phyloP scores from a whole-genome alignment of 2,888 invertebrate species.

The Tenthredo notha region DNA sequence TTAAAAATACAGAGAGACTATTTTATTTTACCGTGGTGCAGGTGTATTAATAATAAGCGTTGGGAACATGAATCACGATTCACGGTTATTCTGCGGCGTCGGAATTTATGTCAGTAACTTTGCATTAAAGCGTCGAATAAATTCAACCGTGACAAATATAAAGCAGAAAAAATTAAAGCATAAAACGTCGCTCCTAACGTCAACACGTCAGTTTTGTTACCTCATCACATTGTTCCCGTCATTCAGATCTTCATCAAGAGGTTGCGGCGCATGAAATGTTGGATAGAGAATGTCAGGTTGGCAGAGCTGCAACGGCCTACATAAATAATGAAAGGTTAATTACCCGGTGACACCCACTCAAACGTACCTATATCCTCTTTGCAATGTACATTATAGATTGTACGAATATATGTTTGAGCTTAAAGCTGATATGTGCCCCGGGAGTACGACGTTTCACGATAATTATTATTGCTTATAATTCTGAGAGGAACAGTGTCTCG shows the following conservation, averaged over 20 bases:
- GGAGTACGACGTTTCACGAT: neutral
- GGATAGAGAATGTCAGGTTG: conserved; percentile 34
- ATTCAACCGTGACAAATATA: neutral
- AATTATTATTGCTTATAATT: neutral
- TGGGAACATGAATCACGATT: neutral
- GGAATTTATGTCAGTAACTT: neutral
- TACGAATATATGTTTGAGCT: neutral
- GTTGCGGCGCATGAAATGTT: neutral
- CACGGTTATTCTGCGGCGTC: neutral
- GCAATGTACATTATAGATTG: neutral
- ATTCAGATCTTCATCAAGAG: conserved; percentile 9
- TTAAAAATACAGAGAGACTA: neutral
- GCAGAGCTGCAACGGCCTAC: neutral
- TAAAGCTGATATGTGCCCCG: neutral
- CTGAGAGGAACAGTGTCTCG: neutral
- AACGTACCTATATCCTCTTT: neutral
- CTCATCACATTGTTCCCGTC: neutral
- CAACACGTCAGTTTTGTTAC: neutral
- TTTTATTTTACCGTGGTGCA: neutral
- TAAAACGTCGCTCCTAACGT: neutral
- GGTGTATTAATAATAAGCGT: neutral
- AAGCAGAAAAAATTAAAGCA: conserved; percentile 15
- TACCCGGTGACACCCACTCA: conserved; percentile 10
- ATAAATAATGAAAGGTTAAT: conserved; percentile 47
- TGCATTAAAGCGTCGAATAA: neutral